Base-by-base conservation (phyloP, 2,888 invertebrate genomes). In the Cheilosia grossa region DNA sequence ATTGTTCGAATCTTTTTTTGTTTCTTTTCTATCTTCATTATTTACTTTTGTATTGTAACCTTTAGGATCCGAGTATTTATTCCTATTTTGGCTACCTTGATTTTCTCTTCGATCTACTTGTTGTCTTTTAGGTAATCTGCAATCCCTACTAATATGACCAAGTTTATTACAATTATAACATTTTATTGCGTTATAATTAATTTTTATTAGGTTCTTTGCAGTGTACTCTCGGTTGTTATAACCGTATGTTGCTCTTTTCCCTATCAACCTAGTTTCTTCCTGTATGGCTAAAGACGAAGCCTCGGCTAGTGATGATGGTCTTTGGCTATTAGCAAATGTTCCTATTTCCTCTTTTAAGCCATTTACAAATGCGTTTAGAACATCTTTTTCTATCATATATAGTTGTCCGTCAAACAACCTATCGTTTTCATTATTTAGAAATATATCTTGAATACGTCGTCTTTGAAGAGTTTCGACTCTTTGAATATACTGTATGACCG, bases 231-330 rank as follows among this genome's bases (percentile, higher is more conserved):
- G 56, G 15, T 33, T 40, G 24, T 47, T 58, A 9, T 58, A 33
- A 2, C 49, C 37, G 5, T 70, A 40, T 49, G 17, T 27, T 49
- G 51, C 59, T 10, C 59, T 59, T 40, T 70, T 51, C n/a, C 56
- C 51, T 49, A 37, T 13, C 37, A 51, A 40, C 9, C 47, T 59
- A 4, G 59, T 59, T 59, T 70, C 49, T 17, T 70, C 54, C 27
- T 59, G 70, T 59, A 59, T 70, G n/a, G 58, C 59, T 24, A 59
- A 49, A 6, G 51, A 70, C 10, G 69, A 59, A 49, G 58, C 59
- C 30, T 73, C 54, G 13, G 63, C 53, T 33, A 73, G 42, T 30
- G 73, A 24, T 30, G 27, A 6, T 30, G 27, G 27, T 30, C 27
- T 30, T 30, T 30, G 27, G 27, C 27, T 30, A 30, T 30, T 30